phyloP scores from a whole-genome alignment of 2,797 vertebrate genomes.

The Selene dorsalis region DNA sequence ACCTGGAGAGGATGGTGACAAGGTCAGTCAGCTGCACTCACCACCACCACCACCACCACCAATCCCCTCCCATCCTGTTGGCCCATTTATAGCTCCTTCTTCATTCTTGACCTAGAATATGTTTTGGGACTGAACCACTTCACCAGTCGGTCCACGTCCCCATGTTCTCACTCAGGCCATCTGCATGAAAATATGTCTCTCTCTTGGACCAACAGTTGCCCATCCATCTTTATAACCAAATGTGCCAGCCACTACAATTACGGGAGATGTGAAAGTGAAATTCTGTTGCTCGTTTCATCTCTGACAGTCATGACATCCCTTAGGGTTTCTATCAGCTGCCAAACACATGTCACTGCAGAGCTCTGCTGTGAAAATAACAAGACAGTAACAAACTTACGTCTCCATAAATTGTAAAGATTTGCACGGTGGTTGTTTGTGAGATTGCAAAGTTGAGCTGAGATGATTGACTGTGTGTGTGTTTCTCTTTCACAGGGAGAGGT shows the following conservation, averaged over 20 bases:
- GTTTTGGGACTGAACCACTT: slow-evolving; percentile 33
- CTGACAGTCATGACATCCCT: slow-evolving; percentile 43
- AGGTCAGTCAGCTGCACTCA: slow-evolving; percentile 83
- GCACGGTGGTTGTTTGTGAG: slow-evolving; percentile 2
- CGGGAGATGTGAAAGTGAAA: slow-evolving; percentile 56
- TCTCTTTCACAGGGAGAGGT: slow-evolving; percentile 92
- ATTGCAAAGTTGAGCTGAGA: slow-evolving; percentile 6
- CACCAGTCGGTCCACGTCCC: slow-evolving; percentile 60
- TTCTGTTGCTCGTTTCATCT: slow-evolving; percentile 56
- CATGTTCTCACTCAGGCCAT: slow-evolving; percentile 52
- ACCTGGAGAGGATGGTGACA: slow-evolving; percentile 98
- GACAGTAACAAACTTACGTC: background rate
- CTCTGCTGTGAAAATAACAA: slow-evolving; percentile 1
- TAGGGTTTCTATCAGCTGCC: slow-evolving; percentile 39
- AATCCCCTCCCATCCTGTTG: background rate
- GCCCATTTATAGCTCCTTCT: slow-evolving; percentile 12
- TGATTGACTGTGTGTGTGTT: slow-evolving; percentile 47
- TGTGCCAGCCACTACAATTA: slow-evolving; percentile 54
- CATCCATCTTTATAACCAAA: slow-evolving; percentile 67
- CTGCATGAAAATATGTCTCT: slow-evolving; percentile 60
- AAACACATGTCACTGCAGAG: slow-evolving; percentile 31
- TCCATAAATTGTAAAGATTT: slow-evolving; percentile 11
- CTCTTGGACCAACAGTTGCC: slow-evolving; percentile 25
- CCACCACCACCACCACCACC: too few species aligned
- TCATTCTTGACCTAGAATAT: slow-evolving; percentile 10